Conservation (phyloP, 1,140 invertebrate genomes). For the Drosophila navojoa region DNA sequence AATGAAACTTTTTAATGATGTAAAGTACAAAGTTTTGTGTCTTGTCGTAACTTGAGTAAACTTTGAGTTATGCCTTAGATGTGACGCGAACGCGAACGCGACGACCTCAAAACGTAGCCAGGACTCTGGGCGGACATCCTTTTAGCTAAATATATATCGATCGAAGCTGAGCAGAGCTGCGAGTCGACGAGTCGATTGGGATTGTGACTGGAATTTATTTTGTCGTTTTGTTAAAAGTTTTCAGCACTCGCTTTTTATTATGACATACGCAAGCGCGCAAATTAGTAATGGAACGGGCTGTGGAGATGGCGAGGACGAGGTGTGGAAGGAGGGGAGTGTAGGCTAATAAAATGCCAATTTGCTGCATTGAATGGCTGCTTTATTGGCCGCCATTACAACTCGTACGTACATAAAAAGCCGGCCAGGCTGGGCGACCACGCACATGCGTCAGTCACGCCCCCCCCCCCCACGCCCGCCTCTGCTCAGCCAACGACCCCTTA, state of each 20-base stretch:
- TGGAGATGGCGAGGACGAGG: too few species aligned
- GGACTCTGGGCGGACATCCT: slow-evolving; percentile 56
- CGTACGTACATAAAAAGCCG: slow-evolving; percentile 71
- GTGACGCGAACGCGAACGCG: slow-evolving; percentile 40
- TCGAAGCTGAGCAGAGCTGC: slow-evolving; percentile 39
- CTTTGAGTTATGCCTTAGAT: slow-evolving; percentile 79
- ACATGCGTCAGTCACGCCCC: slow-evolving; percentile 19
- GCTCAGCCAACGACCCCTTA: background rate
- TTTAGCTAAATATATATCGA: slow-evolving; percentile 66
- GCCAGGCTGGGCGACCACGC: slow-evolving; percentile 44
- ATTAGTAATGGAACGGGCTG: slow-evolving; percentile 44
- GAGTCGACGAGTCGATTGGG: slow-evolving; percentile 7
- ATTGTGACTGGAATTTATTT: slow-evolving; percentile 70
- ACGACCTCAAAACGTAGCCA: slow-evolving; percentile 68
- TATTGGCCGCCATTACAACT: slow-evolving; percentile 80
- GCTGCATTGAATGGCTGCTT: slow-evolving; percentile 76
- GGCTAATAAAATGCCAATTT: slow-evolving; percentile 82
- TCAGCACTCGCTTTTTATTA: slow-evolving; percentile 78
- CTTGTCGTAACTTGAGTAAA: slow-evolving; percentile 83
- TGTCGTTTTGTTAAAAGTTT: slow-evolving; percentile 79
- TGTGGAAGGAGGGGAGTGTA: slow-evolving; percentile 12
- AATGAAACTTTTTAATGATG: slow-evolving; percentile 82
- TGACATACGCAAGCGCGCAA: slow-evolving; percentile 69
- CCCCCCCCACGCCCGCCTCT: background rate
- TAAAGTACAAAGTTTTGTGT: slow-evolving; percentile 83